Evolutionary conservation across 2,113 vertebrate genomes (phyloP), one percentile per base, ranked within the genome.

Genomic region (Notarius lentiginosus): DNA sequence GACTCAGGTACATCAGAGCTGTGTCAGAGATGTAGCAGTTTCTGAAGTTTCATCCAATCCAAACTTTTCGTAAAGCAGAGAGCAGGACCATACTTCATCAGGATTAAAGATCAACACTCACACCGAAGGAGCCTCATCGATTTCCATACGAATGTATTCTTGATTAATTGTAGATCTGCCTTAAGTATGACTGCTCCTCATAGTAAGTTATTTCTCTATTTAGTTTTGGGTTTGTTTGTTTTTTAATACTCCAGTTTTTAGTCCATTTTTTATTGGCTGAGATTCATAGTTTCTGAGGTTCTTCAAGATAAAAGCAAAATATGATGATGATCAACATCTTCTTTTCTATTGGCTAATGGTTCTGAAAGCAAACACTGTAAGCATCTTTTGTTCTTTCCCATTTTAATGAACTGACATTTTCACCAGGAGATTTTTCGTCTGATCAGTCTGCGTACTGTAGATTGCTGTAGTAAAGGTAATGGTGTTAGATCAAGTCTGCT

Each of bases 1-100:
- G 88, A 85, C 91, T 75, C 89, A 92, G 90, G 93, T 93, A 92
- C 91, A 91, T 89, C 90, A 84, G 82, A 30, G 83, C 89, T 84
- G 65, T 84, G 86, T 79, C 88, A 85, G 81, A 68, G 56, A 55
- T 85, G 80, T 63, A 82, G 80, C 83, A 82, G 80, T 87, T 85
- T 86, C 17, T 84, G 86, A 88, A 84, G 76, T 87, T 87, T 58
- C 41, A 80, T 85, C 80, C 70, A 24, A 72, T 51, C 30, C 65
- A 53, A 51, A 86, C 72, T 73, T 77, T 80, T 79, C n/a, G 7
- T 53, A 58, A 77, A 72, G 27, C 14, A 58, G 61, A 5, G 65
- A 75, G 70, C 83, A 87, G 51, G 68, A 49, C 51, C n/a, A 55
- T 83, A 53, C 79, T 60, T 81, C 56, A 81, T 61, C 79, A 47